Base-by-base conservation (phyloP, 2,113 vertebrate species). In the Ciconia maguari region DNA sequence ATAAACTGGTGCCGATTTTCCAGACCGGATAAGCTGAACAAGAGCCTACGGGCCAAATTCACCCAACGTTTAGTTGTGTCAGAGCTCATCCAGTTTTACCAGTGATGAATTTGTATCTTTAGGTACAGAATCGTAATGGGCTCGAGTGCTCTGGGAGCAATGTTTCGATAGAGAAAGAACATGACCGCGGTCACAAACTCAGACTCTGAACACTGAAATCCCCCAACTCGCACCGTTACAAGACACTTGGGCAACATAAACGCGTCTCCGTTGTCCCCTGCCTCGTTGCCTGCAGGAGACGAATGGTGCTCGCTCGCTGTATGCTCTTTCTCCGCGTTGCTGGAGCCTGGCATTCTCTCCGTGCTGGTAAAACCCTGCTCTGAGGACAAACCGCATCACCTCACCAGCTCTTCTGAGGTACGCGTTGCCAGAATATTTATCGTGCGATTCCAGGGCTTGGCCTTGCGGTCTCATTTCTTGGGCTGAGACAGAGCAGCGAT, bases 271-370 rank as follows among this genome's bases (percentile, higher is more conserved):
- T 2, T 21, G 38, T 25, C 36, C 51, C 51, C 21, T 1, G 11
- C 26, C 32, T 10, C 42, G 1, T 21, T 52, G 16, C 49, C 85
- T 27, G 30, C 12, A 11, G 8, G 36, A 41, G 52, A 5, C 9
- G 30, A 34, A 4, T 0, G 20, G 14, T 9, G 36, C 49, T 48
- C 36, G 1, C 61, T 52, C 3, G 0, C 60, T 17, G 2, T 0
- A 5, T 4, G 12, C 27, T 4, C 1, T 17, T 21, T 11, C 74
- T 54, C 44, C 2, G 1, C 48, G 1, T 3, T 11, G 41, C 29
- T 65, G 24, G 2, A 49, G 57, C 32, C 25, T 9, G 22, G 11
- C 24, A 4, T 14, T 36, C 57, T 32, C 54, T 11, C 29, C 0
- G 2, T 11, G 36, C 51, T 29, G 60, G 16, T 24, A 14, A 70